Base-by-base conservation (phyloP, 2,888 invertebrate genomes). In the Pammene aurita region DNA sequence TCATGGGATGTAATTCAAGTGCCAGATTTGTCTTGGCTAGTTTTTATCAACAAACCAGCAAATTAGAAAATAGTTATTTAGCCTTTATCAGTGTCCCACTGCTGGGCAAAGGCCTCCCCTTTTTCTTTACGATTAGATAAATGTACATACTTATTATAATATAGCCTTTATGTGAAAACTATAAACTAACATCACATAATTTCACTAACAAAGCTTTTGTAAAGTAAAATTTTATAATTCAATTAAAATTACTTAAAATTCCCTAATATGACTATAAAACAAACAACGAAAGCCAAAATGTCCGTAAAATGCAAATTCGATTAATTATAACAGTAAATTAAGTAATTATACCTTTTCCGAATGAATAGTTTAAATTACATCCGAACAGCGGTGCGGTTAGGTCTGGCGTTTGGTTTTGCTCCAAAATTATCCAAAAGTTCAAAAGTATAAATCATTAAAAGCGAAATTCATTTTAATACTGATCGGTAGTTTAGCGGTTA, bases 291-390 rank as follows among this genome's bases (percentile, higher is more conserved):
- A 57, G 11, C 42, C 42, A 13, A 42, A 42, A 13, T 6, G 6
- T 34, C 26, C 26, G 41, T 41, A 26, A 58, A 58, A 41, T n/a
- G 57, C 44, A 13, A 7, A 13, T 13, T 0, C 18, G 4, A 13
- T 62, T 52, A 62, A 52, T 41, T 41, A 62, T 48, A 61, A 50
- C 18, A 61, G 38, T 50, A 50, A 38, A 61, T 62, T 62, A 52
- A 52, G 41, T 41, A n/a, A 41, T 50, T 52, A 38, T 38, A 50
- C 38, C 50, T 52, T 50, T 41, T 41, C 38, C 10, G 16, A n/a
- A 62, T 41, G 50, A 50, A 61, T 61, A n/a, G 26, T 41, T 26
- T 26, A 26, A 62, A 62, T 62, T 62, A 62, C 62, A 52, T 52
- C 11, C 13, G 38, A 5, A 14, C 44, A 35, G 41, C n/a, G 14